Evolutionary conservation across 1,140 invertebrate species (phyloP).

Genomic region (Musca vetustissima): DNA sequence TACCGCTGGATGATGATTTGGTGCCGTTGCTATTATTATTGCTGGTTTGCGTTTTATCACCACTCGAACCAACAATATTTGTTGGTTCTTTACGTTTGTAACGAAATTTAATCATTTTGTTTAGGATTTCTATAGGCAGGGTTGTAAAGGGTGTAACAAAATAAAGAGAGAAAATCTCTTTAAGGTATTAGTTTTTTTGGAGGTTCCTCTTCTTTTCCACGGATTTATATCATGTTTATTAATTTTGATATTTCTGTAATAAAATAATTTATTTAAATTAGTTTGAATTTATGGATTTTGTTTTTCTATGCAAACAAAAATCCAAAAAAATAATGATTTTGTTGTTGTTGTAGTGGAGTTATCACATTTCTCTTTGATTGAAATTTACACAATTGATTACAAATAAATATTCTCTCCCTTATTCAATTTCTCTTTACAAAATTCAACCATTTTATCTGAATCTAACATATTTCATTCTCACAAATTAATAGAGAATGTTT

Average conservation of each 20-base stretch:
- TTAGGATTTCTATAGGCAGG: neutral
- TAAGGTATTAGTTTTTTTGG: neutral
- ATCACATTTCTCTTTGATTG: no score
- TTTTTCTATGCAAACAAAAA: no score
- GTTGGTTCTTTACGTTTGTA: constrained; percentile 63
- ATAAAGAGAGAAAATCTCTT: neutral
- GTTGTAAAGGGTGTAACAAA: neutral
- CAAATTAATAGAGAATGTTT: no score
- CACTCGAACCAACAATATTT: constrained; percentile 36
- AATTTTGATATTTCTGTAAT: neutral
- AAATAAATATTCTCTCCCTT: no score
- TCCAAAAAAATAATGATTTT: no score
- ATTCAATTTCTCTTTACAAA: no score
- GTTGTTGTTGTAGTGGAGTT: no score
- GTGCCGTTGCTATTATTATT: constrained; percentile 5
- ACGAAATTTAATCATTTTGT: constrained; percentile 65
- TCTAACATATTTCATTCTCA: no score
- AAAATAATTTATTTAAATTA: no score
- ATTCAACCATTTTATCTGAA: no score
- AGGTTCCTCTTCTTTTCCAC: neutral
- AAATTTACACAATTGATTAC: no score
- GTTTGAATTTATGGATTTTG: no score
- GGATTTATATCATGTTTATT: neutral
- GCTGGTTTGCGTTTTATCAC: neutral
- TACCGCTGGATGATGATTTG: neutral